These are phyloP conservation scores for Aleadryas rufinucha DNA, from an alignment of 2,113 vertebrate genomes.

Conservation along the genomic window DNA sequence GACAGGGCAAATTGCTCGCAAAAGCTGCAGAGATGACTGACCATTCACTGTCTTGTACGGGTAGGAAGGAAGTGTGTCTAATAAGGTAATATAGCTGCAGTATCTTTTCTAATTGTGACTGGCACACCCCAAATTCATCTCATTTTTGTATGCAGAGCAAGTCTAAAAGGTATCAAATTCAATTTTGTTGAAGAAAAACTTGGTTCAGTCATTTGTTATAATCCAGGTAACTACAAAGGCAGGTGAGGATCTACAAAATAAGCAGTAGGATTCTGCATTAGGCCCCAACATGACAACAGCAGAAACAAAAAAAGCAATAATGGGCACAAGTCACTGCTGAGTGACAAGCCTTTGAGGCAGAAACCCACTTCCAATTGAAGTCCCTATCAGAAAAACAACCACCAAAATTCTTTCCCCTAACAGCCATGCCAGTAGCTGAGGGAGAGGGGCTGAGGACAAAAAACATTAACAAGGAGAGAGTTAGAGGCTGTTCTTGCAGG, in stretches of 20 bases:
- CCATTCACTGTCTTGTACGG: neutral
- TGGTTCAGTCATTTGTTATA: neutral
- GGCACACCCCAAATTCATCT: neutral
- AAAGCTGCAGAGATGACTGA: constrained; percentile 8
- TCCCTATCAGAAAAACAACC: neutral
- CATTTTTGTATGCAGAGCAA: neutral
- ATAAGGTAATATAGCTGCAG: neutral
- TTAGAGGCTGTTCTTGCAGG: neutral
- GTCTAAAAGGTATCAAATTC: constrained; percentile 3
- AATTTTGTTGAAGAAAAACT: neutral
- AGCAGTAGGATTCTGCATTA: neutral
- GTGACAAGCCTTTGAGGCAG: neutral
- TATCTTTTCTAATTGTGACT: constrained; percentile 22
- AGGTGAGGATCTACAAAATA: neutral
- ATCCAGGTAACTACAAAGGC: neutral
- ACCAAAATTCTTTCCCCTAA: neutral
- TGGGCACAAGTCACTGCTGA: neutral
- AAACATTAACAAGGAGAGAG: neutral
- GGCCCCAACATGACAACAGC: neutral
- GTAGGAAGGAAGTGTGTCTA: neutral
- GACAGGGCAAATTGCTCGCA: neutral
- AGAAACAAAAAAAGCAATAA: neutral
- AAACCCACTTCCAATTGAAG: neutral
- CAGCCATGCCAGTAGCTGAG: neutral
- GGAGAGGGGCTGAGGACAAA: neutral